Evolutionary conservation across 2,888 invertebrate genomes (phyloP).

Genomic region (Cenopis cana): DNA sequence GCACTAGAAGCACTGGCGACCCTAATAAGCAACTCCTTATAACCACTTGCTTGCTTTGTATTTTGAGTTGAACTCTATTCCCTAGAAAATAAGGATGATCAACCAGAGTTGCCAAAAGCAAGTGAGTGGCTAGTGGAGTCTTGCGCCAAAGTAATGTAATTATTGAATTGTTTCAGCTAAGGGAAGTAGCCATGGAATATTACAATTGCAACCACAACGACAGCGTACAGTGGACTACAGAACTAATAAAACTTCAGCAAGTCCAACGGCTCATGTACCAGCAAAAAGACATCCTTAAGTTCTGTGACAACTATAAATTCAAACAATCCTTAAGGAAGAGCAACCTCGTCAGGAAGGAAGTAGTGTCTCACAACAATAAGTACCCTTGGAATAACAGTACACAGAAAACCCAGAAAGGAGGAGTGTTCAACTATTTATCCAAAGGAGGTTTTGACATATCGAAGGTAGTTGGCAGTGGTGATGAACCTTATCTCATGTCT

Average conservation of each 20-base stretch:
- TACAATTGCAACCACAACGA: conserved; percentile 87
- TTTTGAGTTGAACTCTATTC: too few relatives aligned
- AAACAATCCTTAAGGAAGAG: conserved; percentile 61
- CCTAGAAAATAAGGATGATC: too few relatives aligned
- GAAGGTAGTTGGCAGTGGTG: conserved; percentile 60
- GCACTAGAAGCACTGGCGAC: neutral
- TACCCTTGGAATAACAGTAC: conserved; percentile 76
- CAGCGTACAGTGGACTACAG: conserved; percentile 73
- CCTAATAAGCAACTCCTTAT: neutral
- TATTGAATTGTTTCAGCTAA: conserved; percentile 80
- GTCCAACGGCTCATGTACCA: conserved; percentile 75
- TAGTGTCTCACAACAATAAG: conserved; percentile 72
- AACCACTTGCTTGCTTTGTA: too few relatives aligned
- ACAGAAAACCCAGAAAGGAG: conserved; percentile 64
- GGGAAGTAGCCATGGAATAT: conserved; percentile 90
- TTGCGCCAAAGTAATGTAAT: conserved; percentile 14
- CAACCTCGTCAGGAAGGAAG: conserved; percentile 59
- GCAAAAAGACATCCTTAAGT: conserved; percentile 68
- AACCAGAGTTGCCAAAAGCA: too few relatives aligned
- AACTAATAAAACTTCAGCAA: conserved; percentile 74
- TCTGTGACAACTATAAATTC: conserved; percentile 70
- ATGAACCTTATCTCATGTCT: conserved; percentile 60
- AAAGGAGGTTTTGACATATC: conserved; percentile 68
- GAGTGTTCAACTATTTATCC: conserved; percentile 66
- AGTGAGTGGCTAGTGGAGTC: too few relatives aligned